Percentiles rank a stretch among this genome's conserved stretches.
Conservation (phyloP, 2,113 vertebrate species). For the Lepus timidus region DNA sequence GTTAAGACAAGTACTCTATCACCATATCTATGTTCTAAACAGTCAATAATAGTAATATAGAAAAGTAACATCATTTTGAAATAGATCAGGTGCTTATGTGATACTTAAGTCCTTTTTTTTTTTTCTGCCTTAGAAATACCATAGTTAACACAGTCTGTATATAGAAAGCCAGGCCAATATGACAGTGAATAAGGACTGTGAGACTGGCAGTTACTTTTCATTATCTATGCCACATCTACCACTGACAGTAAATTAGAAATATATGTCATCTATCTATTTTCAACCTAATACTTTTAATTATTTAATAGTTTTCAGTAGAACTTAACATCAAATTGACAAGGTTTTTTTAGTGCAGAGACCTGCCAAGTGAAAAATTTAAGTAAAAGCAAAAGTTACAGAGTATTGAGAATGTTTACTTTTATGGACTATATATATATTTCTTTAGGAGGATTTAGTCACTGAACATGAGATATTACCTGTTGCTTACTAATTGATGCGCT, state of each 20-base stretch:
- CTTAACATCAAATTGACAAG: not conserved
- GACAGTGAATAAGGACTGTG: conserved; percentile 40
- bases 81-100: not conserved
- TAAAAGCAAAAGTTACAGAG: conserved; percentile 33
- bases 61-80: conserved; percentile 50
- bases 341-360: not conserved
- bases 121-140: conserved; percentile 34
- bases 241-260: conserved; percentile 56
- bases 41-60: not conserved
- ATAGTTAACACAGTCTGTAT: conserved; percentile 2
- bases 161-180: not conserved
- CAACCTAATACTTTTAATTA: conserved; percentile 19
- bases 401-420: conserved; percentile 40
- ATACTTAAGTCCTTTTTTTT: conserved; percentile 34
- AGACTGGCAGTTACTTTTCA: conserved; percentile 47
- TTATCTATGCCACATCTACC: not conserved
- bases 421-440: not conserved
- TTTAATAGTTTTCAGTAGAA: conserved; percentile 39
- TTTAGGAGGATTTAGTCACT: conserved; percentile 59
- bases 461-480: conserved; percentile 20
- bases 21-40: not conserved
- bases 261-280: conserved; percentile 36
- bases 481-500: conserved; percentile 34
- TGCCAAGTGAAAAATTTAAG: conserved; percentile 56
- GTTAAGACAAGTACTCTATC: conserved; percentile 17